phyloP scores from a whole-genome alignment of 2,797 vertebrate species.

The Lagorchestes hirsutus region DNA sequence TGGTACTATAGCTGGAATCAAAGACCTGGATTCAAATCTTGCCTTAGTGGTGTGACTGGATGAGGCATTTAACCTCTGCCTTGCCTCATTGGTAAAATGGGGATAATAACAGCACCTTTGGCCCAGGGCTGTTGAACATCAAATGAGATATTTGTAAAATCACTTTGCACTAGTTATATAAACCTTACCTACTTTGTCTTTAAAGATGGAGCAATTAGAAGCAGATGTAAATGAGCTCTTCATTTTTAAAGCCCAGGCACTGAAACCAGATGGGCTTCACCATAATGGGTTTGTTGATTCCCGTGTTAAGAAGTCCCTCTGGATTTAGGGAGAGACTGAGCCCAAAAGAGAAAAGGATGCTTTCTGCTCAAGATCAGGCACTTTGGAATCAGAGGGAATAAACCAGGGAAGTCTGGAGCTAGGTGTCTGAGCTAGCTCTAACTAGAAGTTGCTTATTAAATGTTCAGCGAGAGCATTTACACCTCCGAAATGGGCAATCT shows the following conservation, averaged over 20 bases:
- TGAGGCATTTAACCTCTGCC: too few relatives aligned
- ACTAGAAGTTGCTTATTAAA: not conserved
- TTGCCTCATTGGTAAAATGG: too few relatives aligned
- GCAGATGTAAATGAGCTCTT: not conserved
- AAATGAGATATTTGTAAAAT: not conserved
- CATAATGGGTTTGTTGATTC: not conserved
- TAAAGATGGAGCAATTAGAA: not conserved
- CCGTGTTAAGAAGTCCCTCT: not conserved
- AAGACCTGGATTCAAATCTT: not conserved
- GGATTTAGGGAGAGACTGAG: not conserved
- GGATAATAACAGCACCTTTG: too few relatives aligned
- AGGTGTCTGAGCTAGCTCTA: not conserved
- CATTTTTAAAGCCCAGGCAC: not conserved
- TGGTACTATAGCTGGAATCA: not conserved
- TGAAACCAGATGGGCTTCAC: not conserved
- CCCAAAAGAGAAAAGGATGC: not conserved
- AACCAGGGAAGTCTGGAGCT: not conserved
- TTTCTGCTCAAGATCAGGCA: not conserved
- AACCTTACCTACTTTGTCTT: not conserved
- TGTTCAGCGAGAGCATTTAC: not conserved
- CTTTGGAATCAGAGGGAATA: not conserved
- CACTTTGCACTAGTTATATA: not conserved
- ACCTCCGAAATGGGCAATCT: not conserved
- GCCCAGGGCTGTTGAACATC: not conserved
- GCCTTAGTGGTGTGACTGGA: not conserved